Conservation (phyloP, 2,888 invertebrate species). For the Drosophila tripunctata region DNA sequence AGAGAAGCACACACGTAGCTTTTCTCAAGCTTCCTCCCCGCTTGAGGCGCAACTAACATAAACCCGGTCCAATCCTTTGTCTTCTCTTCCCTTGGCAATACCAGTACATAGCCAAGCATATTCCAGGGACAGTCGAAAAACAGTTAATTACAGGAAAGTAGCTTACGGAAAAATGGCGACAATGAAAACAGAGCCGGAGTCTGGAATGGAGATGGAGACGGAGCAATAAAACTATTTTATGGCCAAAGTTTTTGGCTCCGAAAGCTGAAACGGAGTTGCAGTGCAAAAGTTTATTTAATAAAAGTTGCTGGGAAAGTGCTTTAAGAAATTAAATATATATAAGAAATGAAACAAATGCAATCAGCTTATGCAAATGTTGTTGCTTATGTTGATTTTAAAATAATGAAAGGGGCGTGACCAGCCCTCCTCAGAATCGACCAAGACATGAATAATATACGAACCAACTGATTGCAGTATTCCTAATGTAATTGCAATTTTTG, state of each 20-base stretch:
- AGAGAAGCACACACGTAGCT: constrained; percentile 49
- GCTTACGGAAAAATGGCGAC: constrained; percentile 61
- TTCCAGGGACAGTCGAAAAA: constrained; percentile 51
- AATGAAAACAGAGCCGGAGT: constrained; percentile 35
- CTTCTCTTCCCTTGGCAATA: neutral
- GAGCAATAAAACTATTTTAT: constrained; percentile 75
- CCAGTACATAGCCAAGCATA: constrained; percentile 9
- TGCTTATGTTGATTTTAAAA: constrained; percentile 63
- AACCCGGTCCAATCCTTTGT: neutral
- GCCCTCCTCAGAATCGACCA: constrained; percentile 7
- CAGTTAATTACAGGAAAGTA: constrained; percentile 74
- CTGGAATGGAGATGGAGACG: neutral
- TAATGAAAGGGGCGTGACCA: constrained; percentile 59
- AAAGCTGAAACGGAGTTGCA: constrained; percentile 16
- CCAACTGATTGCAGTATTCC: constrained; percentile 50
- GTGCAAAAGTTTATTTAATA: constrained; percentile 64
- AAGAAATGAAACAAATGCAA: constrained; percentile 49
- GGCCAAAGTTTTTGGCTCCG: constrained; percentile 54
- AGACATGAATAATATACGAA: constrained; percentile 65
- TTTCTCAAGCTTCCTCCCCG: constrained; percentile 34
- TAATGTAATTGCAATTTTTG: constrained; percentile 69
- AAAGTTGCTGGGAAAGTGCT: constrained; percentile 56
- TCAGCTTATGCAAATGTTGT: constrained; percentile 72
- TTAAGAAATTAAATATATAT: constrained; percentile 60
- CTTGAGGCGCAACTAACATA: constrained; percentile 13